Conservation (phyloP, 2,113 vertebrate genomes). For the Nyctibius bracteatus region DNA sequence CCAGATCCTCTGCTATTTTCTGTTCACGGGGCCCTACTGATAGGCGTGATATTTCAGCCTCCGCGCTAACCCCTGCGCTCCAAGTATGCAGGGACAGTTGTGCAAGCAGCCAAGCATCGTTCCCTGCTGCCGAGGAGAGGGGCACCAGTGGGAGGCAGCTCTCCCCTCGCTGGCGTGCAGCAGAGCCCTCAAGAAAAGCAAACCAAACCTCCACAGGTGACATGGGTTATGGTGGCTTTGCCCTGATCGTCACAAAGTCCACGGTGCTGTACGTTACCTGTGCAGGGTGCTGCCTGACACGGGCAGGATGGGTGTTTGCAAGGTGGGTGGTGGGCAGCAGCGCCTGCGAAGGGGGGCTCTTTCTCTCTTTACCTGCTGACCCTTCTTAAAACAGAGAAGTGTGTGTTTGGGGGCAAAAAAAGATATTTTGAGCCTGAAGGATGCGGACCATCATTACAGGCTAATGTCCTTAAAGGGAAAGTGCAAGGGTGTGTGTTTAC, state of each 20-base stretch:
- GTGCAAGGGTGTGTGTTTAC: not conserved
- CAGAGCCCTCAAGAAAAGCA: not conserved
- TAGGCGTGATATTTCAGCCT: conserved; percentile 65
- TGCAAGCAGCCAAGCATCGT: not conserved
- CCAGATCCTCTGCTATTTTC: conserved; percentile 72
- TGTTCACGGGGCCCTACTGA: conserved; percentile 42
- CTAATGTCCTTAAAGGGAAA: not conserved
- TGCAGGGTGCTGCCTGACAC: not conserved
- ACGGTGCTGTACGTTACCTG: not conserved
- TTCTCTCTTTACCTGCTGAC: not conserved
- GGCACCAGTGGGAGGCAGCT: not conserved
- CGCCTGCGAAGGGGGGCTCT: fast-evolving
- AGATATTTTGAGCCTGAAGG: not conserved
- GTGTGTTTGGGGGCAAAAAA: not conserved
- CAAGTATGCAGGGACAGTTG: conserved; percentile 49
- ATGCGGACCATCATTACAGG: not conserved
- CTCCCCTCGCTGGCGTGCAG: not conserved
- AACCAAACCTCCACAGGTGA: not conserved
- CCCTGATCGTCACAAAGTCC: not conserved
- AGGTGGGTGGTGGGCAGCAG: not conserved
- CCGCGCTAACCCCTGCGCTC: not conserved
- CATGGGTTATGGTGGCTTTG: not conserved
- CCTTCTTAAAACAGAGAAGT: not conserved
- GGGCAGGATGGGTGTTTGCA: not conserved
- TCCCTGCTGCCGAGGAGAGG: not conserved